Percentiles rank a stretch among this genome's conserved stretches.
Evolutionary conservation across 1,140 invertebrate species (phyloP).

Genomic region (Tetramorium simillimum): DNA sequence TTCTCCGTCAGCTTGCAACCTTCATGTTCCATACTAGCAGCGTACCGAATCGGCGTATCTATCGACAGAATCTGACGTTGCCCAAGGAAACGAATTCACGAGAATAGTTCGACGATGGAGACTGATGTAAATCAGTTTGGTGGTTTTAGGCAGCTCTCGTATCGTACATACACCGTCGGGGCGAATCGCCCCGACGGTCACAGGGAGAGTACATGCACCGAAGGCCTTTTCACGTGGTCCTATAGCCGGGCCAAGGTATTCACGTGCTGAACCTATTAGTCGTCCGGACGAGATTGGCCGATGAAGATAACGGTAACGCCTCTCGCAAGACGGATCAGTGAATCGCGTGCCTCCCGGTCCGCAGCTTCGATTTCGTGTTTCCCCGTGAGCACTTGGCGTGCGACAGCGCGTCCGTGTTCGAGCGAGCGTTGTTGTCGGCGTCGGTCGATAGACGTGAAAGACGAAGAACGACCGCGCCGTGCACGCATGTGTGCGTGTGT

Average conservation of each 20-base stretch:
- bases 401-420: conserved; percentile 28
- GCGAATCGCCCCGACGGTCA: conserved; percentile 13
- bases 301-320: conserved; percentile 80
- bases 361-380: conserved; percentile 67
- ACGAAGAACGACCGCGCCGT: conserved; percentile 28
- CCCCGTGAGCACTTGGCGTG: conserved; percentile 50
- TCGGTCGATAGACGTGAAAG: conserved; percentile 61
- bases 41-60: background rate
- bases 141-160: conserved; percentile 4
- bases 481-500: background rate
- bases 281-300: conserved; percentile 71
- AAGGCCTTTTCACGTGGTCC: conserved; percentile 74
- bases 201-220: conserved; percentile 40
- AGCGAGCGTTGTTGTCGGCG: conserved; percentile 17
- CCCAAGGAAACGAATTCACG: background rate
- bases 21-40: background rate
- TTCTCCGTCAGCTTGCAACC: background rate
- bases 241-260: conserved; percentile 73
- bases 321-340: conserved; percentile 82
- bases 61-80: background rate
- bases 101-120: background rate
- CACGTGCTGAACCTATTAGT: conserved; percentile 79
- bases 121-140: background rate
- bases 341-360: conserved; percentile 76
- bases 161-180: background rate